Percentiles rank a stretch among this genome's conserved stretches.
Evolutionary conservation across 2,888 invertebrate genomes (phyloP).

Genomic region (Pyrgus malvae): DNA sequence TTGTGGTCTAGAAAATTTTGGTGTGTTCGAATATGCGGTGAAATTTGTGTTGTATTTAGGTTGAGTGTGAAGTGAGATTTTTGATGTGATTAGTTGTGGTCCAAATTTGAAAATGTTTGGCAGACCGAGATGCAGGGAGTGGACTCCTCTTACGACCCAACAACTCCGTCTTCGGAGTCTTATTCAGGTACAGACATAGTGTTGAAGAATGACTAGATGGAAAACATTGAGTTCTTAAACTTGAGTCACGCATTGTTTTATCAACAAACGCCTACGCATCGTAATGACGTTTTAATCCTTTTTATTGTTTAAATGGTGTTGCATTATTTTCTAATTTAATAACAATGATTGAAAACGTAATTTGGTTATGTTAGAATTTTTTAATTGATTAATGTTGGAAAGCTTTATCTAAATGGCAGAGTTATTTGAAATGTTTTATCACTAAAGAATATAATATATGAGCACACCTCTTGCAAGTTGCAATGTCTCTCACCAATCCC

Average conservation of each 20-base stretch:
- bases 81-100: conserved; percentile 20
- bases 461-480: too few species aligned
- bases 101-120: conserved; percentile 69
- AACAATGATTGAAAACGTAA: too few species aligned
- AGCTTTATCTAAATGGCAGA: too few species aligned
- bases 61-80: conserved; percentile 12
- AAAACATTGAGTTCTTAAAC: too few species aligned
- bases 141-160: conserved; percentile 91
- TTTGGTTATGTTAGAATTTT: too few species aligned
- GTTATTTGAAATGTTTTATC: too few species aligned
- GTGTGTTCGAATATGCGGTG: conserved; percentile 19
- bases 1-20: conserved; percentile 9
- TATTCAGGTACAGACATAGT: conserved; percentile 82
- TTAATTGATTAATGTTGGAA: too few species aligned
- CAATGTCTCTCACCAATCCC: too few species aligned
- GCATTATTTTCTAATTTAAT: conserved; percentile 6
- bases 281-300: conserved; percentile 17
- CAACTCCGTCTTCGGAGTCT: conserved; percentile 91
- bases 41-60: background rate
- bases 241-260: conserved; percentile 41
- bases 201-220: too few species aligned
- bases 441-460: too few species aligned
- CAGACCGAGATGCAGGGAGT: conserved; percentile 87
- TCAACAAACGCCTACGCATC: conserved; percentile 60
- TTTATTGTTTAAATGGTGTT: background rate